Conservation (phyloP, 2,888 invertebrate species). For the Automeris io region DNA sequence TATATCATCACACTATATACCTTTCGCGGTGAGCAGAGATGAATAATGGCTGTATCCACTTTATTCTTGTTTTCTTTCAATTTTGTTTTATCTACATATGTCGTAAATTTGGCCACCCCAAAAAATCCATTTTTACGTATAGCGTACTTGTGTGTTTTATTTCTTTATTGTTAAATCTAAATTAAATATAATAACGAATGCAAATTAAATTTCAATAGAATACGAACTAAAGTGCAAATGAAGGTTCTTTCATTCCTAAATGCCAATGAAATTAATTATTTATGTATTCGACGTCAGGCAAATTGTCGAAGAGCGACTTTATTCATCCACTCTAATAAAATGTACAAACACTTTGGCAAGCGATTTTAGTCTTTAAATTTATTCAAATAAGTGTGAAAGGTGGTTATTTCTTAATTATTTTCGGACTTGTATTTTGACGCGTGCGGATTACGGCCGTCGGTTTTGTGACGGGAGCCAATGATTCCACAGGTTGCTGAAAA, state of each 20-base stretch:
- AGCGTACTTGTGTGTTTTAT: no score
- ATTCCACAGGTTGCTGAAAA: background rate
- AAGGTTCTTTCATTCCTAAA: conserved; percentile 34
- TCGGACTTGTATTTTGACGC: background rate
- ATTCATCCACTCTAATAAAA: conserved; percentile 27
- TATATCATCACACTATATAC: no score
- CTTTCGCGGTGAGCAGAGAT: no score
- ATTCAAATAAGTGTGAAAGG: conserved; percentile 1
- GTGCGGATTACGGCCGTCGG: background rate
- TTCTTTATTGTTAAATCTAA: no score
- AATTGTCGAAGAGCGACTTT: conserved; percentile 25
- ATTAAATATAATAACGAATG: conserved; percentile 14
- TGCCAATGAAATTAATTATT: conserved; percentile 40
- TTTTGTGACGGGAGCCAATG: background rate
- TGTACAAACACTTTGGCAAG: conserved; percentile 9
- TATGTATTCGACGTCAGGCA: conserved; percentile 29
- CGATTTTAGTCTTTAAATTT: conserved; percentile 9
- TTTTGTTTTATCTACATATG: no score
- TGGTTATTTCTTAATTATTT: conserved; percentile 1
- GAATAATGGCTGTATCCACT: no score
- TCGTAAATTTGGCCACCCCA: no score
- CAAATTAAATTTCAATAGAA: conserved; percentile 20
- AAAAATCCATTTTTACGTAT: no score
- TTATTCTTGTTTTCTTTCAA: no score
- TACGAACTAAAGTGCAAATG: conserved; percentile 32